These are phyloP conservation scores for Myotis vivesi DNA, from an alignment of 2,797 vertebrate species.

Conservation along the genomic window DNA sequence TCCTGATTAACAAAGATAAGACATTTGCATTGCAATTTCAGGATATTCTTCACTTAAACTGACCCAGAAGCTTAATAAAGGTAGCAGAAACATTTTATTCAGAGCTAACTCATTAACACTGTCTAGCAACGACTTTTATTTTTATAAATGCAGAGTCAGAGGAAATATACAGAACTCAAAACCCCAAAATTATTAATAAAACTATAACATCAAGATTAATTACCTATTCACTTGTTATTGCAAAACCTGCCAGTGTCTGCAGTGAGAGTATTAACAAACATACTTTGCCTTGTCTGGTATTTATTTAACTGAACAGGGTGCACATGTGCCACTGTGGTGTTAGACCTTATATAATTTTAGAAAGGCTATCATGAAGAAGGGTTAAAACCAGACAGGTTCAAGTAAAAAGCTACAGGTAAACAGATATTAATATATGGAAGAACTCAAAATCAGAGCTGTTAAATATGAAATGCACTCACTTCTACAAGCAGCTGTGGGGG, in stretches of 20 bases:
- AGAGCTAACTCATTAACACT: slow-evolving; percentile 1
- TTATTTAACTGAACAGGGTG: background rate
- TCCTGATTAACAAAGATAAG: slow-evolving; percentile 35
- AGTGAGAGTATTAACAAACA: slow-evolving; percentile 13
- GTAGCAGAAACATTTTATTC: background rate
- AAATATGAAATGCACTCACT: background rate
- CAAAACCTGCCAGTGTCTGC: background rate
- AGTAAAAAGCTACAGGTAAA: background rate
- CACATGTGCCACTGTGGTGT: background rate
- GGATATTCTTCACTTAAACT: slow-evolving; percentile 26
- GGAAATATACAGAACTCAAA: slow-evolving; percentile 30
- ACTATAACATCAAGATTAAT: background rate
- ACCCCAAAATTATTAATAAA: slow-evolving; percentile 18
- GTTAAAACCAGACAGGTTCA: background rate
- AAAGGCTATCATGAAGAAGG: background rate
- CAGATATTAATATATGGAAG: background rate
- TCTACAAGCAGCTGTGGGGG: background rate
- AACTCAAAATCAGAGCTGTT: slow-evolving; percentile 18
- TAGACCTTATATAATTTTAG: background rate
- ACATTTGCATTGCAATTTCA: background rate
- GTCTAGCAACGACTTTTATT: slow-evolving; percentile 14
- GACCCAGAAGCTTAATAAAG: background rate
- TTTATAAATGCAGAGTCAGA: slow-evolving; percentile 46
- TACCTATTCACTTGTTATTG: background rate
- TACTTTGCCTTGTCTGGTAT: background rate